These are phyloP conservation scores for Austrofundulus limnaeus DNA, from an alignment of 2,113 vertebrate genomes.

Conservation along the genomic window DNA sequence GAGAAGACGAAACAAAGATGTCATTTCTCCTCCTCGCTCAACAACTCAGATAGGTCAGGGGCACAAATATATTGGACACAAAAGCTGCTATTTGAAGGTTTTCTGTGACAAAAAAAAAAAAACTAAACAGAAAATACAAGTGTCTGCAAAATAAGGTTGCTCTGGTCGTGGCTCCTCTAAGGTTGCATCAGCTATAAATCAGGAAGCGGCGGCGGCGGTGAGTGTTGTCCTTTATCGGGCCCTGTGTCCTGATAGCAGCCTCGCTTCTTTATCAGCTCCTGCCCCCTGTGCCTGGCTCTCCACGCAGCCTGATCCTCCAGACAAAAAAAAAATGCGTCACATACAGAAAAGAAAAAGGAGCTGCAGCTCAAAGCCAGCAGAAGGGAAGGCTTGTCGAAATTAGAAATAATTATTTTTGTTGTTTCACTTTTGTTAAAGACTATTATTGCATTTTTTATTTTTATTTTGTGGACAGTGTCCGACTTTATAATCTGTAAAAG, in stretches of 20 bases:
- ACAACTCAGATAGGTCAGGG: background rate
- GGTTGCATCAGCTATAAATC: conserved; percentile 60
- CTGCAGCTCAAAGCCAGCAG: conserved; percentile 39
- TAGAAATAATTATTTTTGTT: conserved; percentile 35
- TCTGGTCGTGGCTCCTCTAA: conserved; percentile 18
- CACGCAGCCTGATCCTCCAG: conserved; percentile 53
- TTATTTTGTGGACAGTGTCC: conserved; percentile 3
- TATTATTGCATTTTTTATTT: conserved; percentile 26
- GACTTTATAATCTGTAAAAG: conserved; percentile 3
- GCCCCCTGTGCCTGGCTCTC: conserved; percentile 60
- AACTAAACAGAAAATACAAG: conserved; percentile 38
- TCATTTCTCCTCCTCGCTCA: background rate
- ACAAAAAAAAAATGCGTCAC: conserved; percentile 46
- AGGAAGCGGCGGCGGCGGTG: conserved; percentile 41
- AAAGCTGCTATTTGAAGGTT: background rate
- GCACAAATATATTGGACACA: background rate
- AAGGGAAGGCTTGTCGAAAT: conserved; percentile 23
- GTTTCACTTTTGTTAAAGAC: conserved; percentile 23
- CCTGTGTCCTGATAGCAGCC: conserved; percentile 62
- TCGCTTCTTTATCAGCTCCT: conserved; percentile 62
- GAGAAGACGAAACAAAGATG: background rate
- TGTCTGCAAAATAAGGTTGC: conserved; percentile 24
- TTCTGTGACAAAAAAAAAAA: conserved; percentile 35
- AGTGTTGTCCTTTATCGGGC: conserved; percentile 69
- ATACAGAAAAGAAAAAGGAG: conserved; percentile 27